A percentile compares a stretch with the other conserved stretches of the same genome.
phyloP scores from a whole-genome alignment of 2,888 invertebrate genomes.

The Tridacna gigas region DNA sequence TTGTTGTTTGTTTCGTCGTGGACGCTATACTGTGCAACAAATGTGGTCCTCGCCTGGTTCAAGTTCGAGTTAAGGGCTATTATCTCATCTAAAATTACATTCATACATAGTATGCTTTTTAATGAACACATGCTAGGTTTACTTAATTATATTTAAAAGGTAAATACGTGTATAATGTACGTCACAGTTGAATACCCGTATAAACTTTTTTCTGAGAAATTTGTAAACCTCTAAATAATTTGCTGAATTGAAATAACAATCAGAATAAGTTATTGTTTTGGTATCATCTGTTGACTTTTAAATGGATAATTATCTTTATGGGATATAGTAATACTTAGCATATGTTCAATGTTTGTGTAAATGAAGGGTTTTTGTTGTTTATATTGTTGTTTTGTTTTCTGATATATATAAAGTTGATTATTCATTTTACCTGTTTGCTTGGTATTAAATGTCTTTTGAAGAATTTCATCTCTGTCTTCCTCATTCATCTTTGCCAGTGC shows the following conservation, averaged over 20 bases:
- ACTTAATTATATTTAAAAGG: too few relatives aligned
- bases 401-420: not conserved
- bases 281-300: too few relatives aligned
- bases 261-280: too few relatives aligned
- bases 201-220: too few relatives aligned
- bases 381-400: too few relatives aligned
- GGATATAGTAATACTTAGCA: too few relatives aligned
- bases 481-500: slow-evolving; percentile 42
- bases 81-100: not conserved
- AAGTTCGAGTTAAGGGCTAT: not conserved
- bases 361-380: not conserved
- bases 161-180: too few relatives aligned
- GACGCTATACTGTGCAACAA: not conserved
- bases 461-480: slow-evolving; percentile 31
- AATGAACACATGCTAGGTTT: too few relatives aligned
- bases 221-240: too few relatives aligned
- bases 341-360: not conserved
- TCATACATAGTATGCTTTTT: not conserved
- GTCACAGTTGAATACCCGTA: too few relatives aligned
- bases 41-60: not conserved
- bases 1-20: not conserved
- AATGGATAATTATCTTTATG: too few relatives aligned
- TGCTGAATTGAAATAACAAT: too few relatives aligned
- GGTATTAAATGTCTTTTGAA: slow-evolving; percentile 14
- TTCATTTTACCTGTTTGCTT: slow-evolving; percentile 15